phyloP scores from a whole-genome alignment of 92 coral and sea anemone species.

The Porites divaricata region DNA sequence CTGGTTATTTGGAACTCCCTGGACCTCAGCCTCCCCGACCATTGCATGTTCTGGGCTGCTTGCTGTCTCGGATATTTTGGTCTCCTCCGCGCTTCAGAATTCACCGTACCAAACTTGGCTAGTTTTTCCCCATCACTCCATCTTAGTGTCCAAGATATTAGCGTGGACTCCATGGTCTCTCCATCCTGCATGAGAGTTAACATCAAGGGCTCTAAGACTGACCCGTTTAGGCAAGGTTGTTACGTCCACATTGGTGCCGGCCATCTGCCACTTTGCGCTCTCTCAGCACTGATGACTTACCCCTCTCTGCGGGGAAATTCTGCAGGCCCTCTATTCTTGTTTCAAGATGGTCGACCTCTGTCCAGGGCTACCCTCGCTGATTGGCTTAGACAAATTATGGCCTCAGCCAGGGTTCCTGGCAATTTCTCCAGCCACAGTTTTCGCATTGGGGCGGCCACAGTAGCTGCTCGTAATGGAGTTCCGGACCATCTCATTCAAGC shows the following conservation, averaged over 20 bases:
- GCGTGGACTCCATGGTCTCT: neutral
- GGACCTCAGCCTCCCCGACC: neutral
- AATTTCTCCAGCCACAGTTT: slow-evolving; percentile 49
- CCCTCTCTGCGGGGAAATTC: slow-evolving; percentile 20
- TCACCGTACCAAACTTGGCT: too few relatives aligned
- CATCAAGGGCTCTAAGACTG: neutral
- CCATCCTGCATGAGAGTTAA: too few relatives aligned
- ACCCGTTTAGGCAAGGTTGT: slow-evolving; percentile 35
- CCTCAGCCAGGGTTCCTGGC: neutral
- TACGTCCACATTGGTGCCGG: slow-evolving; percentile 26
- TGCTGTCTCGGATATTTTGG: slow-evolving; percentile 55
- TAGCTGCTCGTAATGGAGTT: neutral
- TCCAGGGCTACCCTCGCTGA: neutral
- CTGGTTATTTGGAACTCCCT: too few relatives aligned
- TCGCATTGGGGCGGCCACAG: too few relatives aligned
- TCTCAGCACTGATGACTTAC: slow-evolving; percentile 14
- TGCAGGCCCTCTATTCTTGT: slow-evolving; percentile 25
- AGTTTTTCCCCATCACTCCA: slow-evolving; percentile 21
- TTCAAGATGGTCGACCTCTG: slow-evolving; percentile 13
- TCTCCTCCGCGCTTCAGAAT: neutral
- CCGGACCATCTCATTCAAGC: slow-evolving; percentile 4
- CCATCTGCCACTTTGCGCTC: slow-evolving; percentile 29
- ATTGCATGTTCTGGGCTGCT: neutral
- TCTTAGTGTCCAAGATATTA: slow-evolving; percentile 6
- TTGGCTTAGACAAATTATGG: too few relatives aligned